Conservation (phyloP, 2,888 invertebrate species). For the Listrodromus nycthemerus region DNA sequence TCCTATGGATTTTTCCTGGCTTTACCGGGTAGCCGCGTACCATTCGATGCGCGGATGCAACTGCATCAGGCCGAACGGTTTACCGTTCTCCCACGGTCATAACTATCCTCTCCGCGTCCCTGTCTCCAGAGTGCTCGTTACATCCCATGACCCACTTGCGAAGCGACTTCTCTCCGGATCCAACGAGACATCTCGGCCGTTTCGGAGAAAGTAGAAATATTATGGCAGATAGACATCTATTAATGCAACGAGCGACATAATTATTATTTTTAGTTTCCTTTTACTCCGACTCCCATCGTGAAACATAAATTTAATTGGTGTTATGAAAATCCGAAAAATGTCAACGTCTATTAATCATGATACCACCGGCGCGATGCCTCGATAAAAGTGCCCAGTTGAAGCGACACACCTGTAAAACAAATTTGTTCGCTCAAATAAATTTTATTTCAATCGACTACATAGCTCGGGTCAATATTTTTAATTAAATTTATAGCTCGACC, state of each 20-base stretch:
- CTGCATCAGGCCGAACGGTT: constrained; percentile 35
- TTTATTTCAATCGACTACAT: too few species aligned
- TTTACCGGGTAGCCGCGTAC: constrained; percentile 12
- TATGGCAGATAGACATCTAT: constrained; percentile 37
- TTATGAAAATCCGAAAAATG: background rate
- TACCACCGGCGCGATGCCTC: too few species aligned
- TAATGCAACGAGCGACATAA: constrained; percentile 12
- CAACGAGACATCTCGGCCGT: constrained; percentile 15
- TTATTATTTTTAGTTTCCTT: background rate
- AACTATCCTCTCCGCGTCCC: constrained; percentile 28
- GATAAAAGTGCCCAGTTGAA: too few species aligned
- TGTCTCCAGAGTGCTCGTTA: constrained; percentile 53
- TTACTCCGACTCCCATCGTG: background rate
- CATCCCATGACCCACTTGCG: constrained; percentile 36
- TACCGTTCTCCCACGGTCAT: constrained; percentile 51
- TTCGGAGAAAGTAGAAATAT: constrained; percentile 30
- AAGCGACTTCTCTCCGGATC: constrained; percentile 38
- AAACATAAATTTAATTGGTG: background rate
- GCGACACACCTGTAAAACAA: too few species aligned
- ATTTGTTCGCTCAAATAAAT: too few species aligned
- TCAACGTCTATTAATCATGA: too few species aligned
- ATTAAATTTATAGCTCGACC: too few species aligned
- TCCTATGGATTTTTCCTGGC: constrained; percentile 56
- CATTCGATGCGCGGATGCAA: constrained; percentile 26
- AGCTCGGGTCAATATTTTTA: too few species aligned